Base-by-base conservation (phyloP, 2,888 invertebrate genomes). In the Carcina quercana region DNA sequence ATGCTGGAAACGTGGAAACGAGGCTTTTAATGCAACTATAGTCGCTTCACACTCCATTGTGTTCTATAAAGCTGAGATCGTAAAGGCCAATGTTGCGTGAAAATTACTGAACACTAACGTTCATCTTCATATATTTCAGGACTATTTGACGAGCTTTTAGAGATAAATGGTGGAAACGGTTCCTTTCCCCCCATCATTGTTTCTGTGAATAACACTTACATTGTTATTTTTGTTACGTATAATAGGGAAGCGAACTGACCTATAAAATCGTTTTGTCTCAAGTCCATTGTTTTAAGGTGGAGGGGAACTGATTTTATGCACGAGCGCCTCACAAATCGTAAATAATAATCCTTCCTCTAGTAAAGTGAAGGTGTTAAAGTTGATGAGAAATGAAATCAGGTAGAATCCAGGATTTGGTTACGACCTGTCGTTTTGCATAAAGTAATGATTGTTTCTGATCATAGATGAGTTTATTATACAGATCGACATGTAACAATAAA, bases 151-250 rank as follows among this genome's bases (percentile, higher is more conserved):
- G 58, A 70, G 71, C 72, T 73, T 74, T 72, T 60, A 68, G 67
- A 74, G 70, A 71, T 72, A 74, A 71, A 68, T 71, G 65, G 54
- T 64, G 59, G 60, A 70, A 76, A 71, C 62, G 65, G 58, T 71
- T 65, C 59, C 65, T 74, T 76, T 78, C 72, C 75, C 59, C 58
- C 60, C 65, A 72, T 66, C 71, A 71, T 72, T 73, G 73, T 76
- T 71, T 68, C 51, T 50, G 45, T 43, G 50, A 55, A 52, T 47
- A 45, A 47, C 37, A 38, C 36, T 34, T 35, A 58, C 63, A 61
- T 50, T 61, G 54, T 57, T 54, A 56, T 59, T 61, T 63, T 60
- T 56, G 42, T 60, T 59, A 50, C 39, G 35, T 48, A 59, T 53
- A 56, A 56, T 48, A 47, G 49, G 42, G 41, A 53, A 53, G 50